phyloP scores from a whole-genome alignment of 1,140 invertebrate genomes.

The Fopius arisanus region DNA sequence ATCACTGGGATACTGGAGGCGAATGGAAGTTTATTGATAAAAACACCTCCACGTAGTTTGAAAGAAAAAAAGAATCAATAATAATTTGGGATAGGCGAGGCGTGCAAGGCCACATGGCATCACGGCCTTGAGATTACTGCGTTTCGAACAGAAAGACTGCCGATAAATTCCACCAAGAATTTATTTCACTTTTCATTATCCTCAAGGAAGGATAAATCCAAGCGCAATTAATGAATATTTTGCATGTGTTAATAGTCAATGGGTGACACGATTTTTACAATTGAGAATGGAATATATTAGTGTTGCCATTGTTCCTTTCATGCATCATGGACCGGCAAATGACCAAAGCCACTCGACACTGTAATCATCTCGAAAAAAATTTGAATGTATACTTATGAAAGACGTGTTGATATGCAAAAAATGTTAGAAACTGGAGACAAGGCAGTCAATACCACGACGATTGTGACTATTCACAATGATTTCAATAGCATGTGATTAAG shows the following conservation, averaged over 20 bases:
- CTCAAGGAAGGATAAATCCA: background rate
- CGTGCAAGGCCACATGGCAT: conserved; percentile 16
- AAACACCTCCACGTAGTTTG: background rate
- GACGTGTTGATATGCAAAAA: conserved; percentile 6
- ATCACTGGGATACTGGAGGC: background rate
- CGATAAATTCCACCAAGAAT: background rate
- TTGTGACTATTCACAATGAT: background rate
- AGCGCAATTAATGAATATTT: background rate
- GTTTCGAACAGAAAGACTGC: background rate
- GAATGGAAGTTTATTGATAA: background rate
- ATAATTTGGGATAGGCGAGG: conserved; percentile 10
- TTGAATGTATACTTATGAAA: conserved; percentile 3
- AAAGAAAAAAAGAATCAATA: conserved; percentile 1
- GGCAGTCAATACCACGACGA: too few species aligned
- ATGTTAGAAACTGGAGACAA: background rate
- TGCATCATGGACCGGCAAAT: background rate
- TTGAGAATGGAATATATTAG: background rate
- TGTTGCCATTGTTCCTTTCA: background rate
- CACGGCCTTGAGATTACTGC: conserved; percentile 6
- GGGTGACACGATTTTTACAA: background rate
- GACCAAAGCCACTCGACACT: background rate
- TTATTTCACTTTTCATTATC: background rate
- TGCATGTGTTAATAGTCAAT: background rate
- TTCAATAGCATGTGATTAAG: background rate
- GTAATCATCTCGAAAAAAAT: background rate